Evolutionary conservation across 2,113 vertebrate species (phyloP), one percentile per base, ranked within the genome.

Genomic region (Microcebus tavaratra): DNA sequence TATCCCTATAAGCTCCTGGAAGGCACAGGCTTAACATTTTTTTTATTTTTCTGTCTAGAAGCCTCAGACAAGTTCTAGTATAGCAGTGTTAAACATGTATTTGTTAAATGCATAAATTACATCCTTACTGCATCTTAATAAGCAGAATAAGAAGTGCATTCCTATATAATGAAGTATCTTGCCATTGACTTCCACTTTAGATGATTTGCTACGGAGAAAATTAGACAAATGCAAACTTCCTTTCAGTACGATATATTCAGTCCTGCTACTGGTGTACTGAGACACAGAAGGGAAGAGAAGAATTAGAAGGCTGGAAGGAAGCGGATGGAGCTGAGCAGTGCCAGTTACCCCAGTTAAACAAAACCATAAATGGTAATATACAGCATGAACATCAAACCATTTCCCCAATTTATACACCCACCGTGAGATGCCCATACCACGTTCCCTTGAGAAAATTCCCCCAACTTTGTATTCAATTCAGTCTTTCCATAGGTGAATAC

Each of bases 381-480:
- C 0, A 59, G 29, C 42, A 63, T 6, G 10, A 57, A 39, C 15
- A 73, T 79, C 11, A 42, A 75, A 59, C 39, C 34, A 59, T 36
- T 39, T 48, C 13, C 31, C 75, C 34, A n/a, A 31, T 48, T 82
- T 42, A 67, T n/a, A 81, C 10, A 42, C 18, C 57, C 21, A 50
- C 18, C 0, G 3, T 27, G 12, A 55, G 73, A 50, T 10, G 8
- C 23, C 42, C 61, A 10, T 2, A 25, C 39, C 1, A 50, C 0
- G 39, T 11, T 53, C 27, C 25, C 17, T 65, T 42, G 23, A 70
- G 48, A 68, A 76, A 61, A 67, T 25, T 72, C 39, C 31, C 17
- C 73, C 68, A 39, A 81, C 2, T 86, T 48, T 76, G 10, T 21
- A 57, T 34, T 59, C 31, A 39, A 29, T 65, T 73, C 63, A 67